These are phyloP conservation scores for Scaptodrosophila lebanonensis DNA, from an alignment of 1,140 invertebrate genomes.

Conservation along the genomic window DNA sequence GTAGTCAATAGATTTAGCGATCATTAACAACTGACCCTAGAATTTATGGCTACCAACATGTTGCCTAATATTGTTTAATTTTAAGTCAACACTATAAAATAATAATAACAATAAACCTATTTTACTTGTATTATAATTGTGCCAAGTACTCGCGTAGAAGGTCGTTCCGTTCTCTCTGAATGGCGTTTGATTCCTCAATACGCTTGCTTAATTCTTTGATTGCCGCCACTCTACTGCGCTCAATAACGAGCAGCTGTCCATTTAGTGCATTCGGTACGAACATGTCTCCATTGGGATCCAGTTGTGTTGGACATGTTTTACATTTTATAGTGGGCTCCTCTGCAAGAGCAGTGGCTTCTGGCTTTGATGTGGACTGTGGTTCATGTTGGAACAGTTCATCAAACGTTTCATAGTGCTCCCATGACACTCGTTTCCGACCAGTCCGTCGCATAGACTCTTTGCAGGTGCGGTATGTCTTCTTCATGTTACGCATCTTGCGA, in stretches of 20 bases:
- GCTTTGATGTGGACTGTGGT: neutral
- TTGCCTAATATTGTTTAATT: too few species aligned
- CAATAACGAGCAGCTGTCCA: conserved; percentile 25
- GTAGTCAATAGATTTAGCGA: too few species aligned
- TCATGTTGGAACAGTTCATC: conserved; percentile 31
- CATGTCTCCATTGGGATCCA: neutral
- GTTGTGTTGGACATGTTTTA: conserved; percentile 1
- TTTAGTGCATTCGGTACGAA: conserved; percentile 16
- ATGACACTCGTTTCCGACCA: conserved; percentile 27
- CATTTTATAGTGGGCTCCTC: conserved; percentile 1
- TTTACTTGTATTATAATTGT: conserved; percentile 30
- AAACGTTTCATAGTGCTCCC: conserved; percentile 39
- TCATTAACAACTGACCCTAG: too few species aligned
- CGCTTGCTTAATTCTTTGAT: conserved; percentile 33
- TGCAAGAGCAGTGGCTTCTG: neutral
- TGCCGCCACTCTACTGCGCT: conserved; percentile 32
- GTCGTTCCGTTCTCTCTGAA: conserved; percentile 37
- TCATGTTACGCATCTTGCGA: conserved; percentile 47
- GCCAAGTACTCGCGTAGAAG: conserved; percentile 25
- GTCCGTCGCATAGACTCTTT: conserved; percentile 24
- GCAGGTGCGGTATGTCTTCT: conserved; percentile 40
- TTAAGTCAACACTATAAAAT: too few species aligned
- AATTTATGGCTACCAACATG: too few species aligned
- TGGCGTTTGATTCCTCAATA: conserved; percentile 36
- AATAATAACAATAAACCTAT: too few species aligned